Evolutionary conservation across 2,113 vertebrate genomes (phyloP).

Genomic region (Caloenas nicobarica): DNA sequence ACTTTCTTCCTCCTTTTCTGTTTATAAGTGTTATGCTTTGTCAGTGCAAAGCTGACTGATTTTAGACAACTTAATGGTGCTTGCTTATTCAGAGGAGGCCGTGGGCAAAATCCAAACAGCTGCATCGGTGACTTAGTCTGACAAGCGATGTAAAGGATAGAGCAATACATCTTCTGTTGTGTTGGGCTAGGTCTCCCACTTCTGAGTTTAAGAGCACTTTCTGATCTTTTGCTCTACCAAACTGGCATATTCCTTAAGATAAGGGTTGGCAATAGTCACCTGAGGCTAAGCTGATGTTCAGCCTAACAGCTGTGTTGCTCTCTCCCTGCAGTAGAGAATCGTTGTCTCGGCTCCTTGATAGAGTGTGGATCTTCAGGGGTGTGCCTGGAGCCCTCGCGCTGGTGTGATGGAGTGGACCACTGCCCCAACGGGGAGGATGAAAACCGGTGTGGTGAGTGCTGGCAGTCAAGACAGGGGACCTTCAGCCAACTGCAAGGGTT

Average conservation of each 20-base stretch:
- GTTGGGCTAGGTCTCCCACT: neutral
- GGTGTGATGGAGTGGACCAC: slow-evolving; percentile 69
- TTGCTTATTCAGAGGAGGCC: neutral
- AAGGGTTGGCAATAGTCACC: neutral
- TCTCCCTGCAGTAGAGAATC: slow-evolving; percentile 33
- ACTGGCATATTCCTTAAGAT: neutral
- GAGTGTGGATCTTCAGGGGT: slow-evolving; percentile 65
- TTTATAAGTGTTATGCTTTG: neutral
- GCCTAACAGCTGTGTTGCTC: neutral
- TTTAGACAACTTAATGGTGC: neutral
- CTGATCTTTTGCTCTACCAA: neutral
- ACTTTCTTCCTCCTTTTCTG: neutral
- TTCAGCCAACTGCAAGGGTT: neutral
- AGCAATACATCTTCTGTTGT: neutral
- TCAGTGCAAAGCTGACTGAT: neutral
- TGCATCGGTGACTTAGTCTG: neutral
- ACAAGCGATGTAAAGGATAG: neutral
- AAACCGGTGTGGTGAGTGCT: slow-evolving; percentile 73
- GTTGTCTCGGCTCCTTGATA: slow-evolving; percentile 30
- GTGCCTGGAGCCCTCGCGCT: slow-evolving; percentile 49
- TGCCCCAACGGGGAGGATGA: slow-evolving; percentile 77
- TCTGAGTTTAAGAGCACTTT: neutral
- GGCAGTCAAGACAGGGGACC: neutral
- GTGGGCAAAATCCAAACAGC: neutral
- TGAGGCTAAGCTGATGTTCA: neutral